Conservation (phyloP, 2,888 invertebrate species). For the Epistrophe eligans region DNA sequence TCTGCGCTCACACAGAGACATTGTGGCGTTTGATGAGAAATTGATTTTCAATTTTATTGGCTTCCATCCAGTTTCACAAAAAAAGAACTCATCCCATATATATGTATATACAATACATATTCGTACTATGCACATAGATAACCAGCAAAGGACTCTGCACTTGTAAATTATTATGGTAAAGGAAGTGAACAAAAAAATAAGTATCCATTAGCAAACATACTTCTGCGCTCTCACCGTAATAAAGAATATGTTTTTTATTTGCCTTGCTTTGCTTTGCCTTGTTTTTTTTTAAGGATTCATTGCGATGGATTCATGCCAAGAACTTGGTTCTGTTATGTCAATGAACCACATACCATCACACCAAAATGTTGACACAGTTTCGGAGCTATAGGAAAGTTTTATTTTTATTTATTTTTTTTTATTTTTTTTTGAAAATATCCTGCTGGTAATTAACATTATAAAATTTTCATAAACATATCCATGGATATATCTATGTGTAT, state of each 20-base stretch:
- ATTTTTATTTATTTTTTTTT: constrained; percentile 26
- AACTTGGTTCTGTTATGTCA: constrained; percentile 60
- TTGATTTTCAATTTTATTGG: constrained; percentile 74
- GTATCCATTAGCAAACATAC: constrained; percentile 63
- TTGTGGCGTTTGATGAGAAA: constrained; percentile 57
- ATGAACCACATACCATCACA: constrained; percentile 55
- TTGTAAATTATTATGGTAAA: constrained; percentile 38
- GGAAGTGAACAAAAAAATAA: constrained; percentile 27
- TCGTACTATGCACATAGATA: not conserved
- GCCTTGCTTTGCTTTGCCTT: not conserved
- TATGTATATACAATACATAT: too few species aligned
- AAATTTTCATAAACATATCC: constrained; percentile 40
- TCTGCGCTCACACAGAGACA: constrained; percentile 10
- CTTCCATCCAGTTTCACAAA: constrained; percentile 51
- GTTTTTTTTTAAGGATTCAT: constrained; percentile 41
- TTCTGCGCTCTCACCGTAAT: constrained; percentile 33
- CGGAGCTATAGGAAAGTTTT: constrained; percentile 24
- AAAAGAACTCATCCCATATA: constrained; percentile 13
- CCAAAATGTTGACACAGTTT: constrained; percentile 70
- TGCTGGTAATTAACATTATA: constrained; percentile 70
- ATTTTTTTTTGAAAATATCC: constrained; percentile 45
- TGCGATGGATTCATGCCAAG: constrained; percentile 68
- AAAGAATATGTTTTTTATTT: constrained; percentile 23
- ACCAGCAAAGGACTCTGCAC: constrained; percentile 8
- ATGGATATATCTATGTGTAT: too few species aligned